Evolutionary conservation across 2,888 invertebrate genomes (phyloP).

Genomic region (Agrochola macilenta): DNA sequence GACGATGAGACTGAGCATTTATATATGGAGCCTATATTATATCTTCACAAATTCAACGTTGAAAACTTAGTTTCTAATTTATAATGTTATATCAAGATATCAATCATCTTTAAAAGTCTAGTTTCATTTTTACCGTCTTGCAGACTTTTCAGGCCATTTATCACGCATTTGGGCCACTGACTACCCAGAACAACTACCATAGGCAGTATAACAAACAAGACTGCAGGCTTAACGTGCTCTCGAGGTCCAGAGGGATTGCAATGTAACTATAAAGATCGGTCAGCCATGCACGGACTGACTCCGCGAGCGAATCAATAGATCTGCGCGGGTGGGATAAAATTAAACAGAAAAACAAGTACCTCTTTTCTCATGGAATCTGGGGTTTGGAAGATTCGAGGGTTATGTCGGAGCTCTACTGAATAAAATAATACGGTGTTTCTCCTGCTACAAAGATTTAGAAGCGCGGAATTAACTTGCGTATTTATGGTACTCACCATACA

Average conservation of each 20-base stretch:
- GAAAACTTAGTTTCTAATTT: too few species aligned
- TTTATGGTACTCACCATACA: background rate
- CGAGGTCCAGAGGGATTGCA: background rate
- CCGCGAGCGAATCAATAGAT: conserved; percentile 28
- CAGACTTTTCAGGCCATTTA: too few species aligned
- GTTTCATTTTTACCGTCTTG: too few species aligned
- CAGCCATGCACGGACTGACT: background rate
- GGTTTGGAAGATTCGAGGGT: too few species aligned
- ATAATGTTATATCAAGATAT: too few species aligned
- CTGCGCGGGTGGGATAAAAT: conserved; percentile 21
- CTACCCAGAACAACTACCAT: too few species aligned
- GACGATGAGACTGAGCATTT: too few species aligned
- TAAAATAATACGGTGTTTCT: background rate
- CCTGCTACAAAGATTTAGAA: background rate
- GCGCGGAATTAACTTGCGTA: background rate
- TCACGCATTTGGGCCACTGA: too few species aligned
- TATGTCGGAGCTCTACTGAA: too few species aligned
- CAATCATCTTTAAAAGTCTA: too few species aligned
- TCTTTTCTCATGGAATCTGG: background rate
- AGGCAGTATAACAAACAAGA: background rate
- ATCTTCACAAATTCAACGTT: too few species aligned
- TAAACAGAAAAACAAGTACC: conserved; percentile 4
- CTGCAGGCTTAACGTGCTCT: background rate
- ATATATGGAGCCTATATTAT: too few species aligned
- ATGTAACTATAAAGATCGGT: conserved; percentile 7